Base-by-base conservation (phyloP, 2,888 invertebrate species). In the Idaea straminata region DNA sequence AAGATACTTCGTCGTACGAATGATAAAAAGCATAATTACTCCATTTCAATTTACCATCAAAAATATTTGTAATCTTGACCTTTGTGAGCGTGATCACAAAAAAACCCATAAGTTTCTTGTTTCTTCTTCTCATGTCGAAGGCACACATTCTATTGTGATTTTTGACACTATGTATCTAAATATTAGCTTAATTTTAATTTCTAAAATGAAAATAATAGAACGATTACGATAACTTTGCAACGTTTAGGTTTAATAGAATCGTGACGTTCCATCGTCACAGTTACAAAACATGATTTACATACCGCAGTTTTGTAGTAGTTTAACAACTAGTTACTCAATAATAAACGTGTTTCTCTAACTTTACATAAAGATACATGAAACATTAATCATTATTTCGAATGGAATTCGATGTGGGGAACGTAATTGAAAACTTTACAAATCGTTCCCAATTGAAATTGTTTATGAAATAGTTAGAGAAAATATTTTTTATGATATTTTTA, bases 271-370 rank as follows among this genome's bases (percentile, higher is more conserved):
- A 63, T 66, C 66, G 63, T 69, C 64, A 62, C 15, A 5, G 64
- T 66, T 69, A 66, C 66, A 61, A 69, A 66, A 68, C 62, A 5
- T 66, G 68, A 68, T 68, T 64, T 64, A 68, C 66, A 66, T 60
- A 38, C 38, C 35, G 61, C 67, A 67, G 61, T 65, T 68, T 61
- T 65, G 65, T 62, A 66, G 61, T n/a, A 59, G 47, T 66, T 58
- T 15, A 64, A 61, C 64, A 59, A 34, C 58, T 57, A 35, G 59
- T 68, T 68, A 61, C 61, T 61, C 62, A 65, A 65, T 59, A n/a
- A 7, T 15, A 35, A 63, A 60, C 57, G 59, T 62, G 47, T 47
- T 47, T 47, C 47, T 47, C 47, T 47, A 47, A 47, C 47, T 47
- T 47, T 47, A 47, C 47, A 47, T 47, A 47, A 47, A 47, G 47